A percentile compares a stretch with the other conserved stretches of the same genome.
Conservation (phyloP, 2,797 vertebrate species). For the Hipposideros larvatus region DNA sequence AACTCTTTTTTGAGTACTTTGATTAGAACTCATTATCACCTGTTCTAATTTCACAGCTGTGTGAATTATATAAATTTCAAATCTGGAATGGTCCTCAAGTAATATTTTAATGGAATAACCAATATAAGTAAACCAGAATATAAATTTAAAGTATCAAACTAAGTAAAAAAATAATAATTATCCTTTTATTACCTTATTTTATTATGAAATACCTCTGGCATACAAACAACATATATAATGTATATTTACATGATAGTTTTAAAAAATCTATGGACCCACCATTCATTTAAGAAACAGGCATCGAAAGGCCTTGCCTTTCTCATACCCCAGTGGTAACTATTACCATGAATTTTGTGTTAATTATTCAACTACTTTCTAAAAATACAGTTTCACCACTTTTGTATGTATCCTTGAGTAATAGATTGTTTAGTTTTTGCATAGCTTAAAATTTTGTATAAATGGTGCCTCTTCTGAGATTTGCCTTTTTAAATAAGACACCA, state of each 20-base stretch:
- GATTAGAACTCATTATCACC: constrained; percentile 28
- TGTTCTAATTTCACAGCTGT: constrained; percentile 48
- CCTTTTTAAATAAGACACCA: background rate
- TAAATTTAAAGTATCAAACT: constrained; percentile 53
- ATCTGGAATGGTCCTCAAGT: background rate
- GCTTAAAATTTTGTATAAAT: background rate
- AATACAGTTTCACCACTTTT: background rate
- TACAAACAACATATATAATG: background rate
- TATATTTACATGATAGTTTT: constrained; percentile 36
- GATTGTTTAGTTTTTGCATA: background rate
- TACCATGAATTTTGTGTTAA: background rate
- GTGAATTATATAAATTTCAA: constrained; percentile 55
- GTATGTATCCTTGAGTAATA: background rate
- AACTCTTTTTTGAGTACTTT: background rate
- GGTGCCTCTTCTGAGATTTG: background rate
- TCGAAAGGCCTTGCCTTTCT: background rate
- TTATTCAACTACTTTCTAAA: background rate
- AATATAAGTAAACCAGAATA: constrained; percentile 56
- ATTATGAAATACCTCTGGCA: constrained; percentile 47
- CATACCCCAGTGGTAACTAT: background rate
- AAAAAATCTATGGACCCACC: background rate
- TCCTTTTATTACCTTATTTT: constrained; percentile 53
- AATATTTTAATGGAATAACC: constrained; percentile 49
- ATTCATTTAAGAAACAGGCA: constrained; percentile 39
- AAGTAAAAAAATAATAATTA: constrained; percentile 53